Conservation (phyloP, 2,888 invertebrate genomes). For the Protophormia terraenovae region DNA sequence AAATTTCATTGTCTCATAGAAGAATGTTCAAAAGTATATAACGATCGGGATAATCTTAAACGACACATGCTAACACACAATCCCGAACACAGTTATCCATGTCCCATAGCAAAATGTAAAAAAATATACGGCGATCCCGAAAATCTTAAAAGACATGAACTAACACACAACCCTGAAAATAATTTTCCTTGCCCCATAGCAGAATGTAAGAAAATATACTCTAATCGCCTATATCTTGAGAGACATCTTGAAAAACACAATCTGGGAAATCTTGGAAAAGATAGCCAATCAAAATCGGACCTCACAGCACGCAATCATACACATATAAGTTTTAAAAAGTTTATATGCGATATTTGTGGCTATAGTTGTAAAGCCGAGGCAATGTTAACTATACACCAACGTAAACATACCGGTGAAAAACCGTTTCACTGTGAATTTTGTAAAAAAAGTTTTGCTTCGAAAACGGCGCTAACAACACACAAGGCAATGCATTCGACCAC, state of each 20-base stretch:
- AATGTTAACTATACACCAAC: conserved; percentile 63
- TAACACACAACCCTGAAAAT: too few species aligned
- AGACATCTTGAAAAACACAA: too few species aligned
- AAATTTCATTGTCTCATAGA: too few species aligned
- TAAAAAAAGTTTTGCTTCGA: conserved; percentile 49
- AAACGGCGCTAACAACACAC: conserved; percentile 54
- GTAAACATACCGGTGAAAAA: conserved; percentile 58
- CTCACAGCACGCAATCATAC: conserved; percentile 73
- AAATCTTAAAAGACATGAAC: conserved; percentile 71
- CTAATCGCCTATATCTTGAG: too few species aligned
- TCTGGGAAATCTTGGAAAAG: too few species aligned
- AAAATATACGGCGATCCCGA: conserved; percentile 72
- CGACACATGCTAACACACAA: too few species aligned
- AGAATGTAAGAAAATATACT: too few species aligned
- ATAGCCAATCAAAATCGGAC: too few species aligned
- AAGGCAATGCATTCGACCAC: conserved; percentile 3
- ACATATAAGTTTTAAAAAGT: conserved; percentile 76
- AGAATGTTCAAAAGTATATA: too few species aligned
- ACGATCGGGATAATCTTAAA: too few species aligned
- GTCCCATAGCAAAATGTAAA: conserved; percentile 72
- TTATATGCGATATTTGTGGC: conserved; percentile 75
- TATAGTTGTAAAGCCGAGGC: conserved; percentile 52
- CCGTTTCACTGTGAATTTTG: conserved; percentile 62
- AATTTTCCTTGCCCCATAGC: too few species aligned
- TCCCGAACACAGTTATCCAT: conserved; percentile 37